phyloP scores from a whole-genome alignment of 2,888 invertebrate species.

The Andricus quercusramuli region DNA sequence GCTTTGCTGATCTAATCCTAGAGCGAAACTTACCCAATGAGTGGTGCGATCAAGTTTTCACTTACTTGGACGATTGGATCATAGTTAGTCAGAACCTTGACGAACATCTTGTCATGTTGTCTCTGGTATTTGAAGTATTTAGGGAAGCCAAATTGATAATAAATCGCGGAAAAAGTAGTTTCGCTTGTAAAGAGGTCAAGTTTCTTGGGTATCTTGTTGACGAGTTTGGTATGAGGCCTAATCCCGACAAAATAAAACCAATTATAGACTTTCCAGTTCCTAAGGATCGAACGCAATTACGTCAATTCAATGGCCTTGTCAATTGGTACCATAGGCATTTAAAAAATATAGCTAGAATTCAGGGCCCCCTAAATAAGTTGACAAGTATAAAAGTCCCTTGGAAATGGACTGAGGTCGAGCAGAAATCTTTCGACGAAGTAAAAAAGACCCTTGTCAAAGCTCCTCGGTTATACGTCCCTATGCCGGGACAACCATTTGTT shows the following conservation, averaged over 20 bases:
- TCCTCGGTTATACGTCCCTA: no score
- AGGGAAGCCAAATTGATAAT: no score
- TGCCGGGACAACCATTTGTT: no score
- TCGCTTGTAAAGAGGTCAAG: no score
- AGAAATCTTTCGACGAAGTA: constrained; percentile 45
- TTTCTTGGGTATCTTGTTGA: no score
- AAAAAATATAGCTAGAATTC: constrained; percentile 43
- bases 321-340: constrained; percentile 56
- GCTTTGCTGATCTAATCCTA: background rate
- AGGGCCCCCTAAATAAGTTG: constrained; percentile 36
- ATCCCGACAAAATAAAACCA: background rate
- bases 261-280: background rate
- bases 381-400: constrained; percentile 47
- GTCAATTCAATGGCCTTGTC: constrained; percentile 48
- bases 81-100: constrained; percentile 47
- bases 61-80: constrained; percentile 50
- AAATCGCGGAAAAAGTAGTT: no score
- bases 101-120: no score
- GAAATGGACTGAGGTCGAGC: constrained; percentile 50
- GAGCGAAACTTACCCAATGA: no score
- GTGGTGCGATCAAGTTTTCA: constrained; percentile 32
- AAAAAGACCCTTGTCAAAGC: no score
- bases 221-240: no score
- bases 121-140: no score
- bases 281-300: background rate